phyloP scores from a whole-genome alignment of 2,888 invertebrate genomes.

The Epinotia brunnichana region DNA sequence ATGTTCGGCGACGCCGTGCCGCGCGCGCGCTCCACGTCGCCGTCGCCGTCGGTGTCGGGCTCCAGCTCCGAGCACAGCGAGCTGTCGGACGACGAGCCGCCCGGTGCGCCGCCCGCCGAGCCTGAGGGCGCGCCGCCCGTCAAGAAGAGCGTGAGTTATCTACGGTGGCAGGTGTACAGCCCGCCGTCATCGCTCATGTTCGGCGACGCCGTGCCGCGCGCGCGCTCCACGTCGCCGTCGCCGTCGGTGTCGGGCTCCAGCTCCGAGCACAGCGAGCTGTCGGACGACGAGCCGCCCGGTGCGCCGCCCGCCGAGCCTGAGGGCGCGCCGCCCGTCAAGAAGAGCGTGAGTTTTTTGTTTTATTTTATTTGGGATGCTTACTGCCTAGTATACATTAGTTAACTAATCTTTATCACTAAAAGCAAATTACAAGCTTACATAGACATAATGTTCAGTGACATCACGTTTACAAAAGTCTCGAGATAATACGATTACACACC shows the following conservation, averaged over 20 bases:
- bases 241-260: slow-evolving; percentile 87
- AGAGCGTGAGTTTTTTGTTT: slow-evolving; percentile 75
- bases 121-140: slow-evolving; percentile 58
- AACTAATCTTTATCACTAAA: too few species aligned
- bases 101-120: slow-evolving; percentile 50
- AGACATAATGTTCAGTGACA: too few species aligned
- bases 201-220: slow-evolving; percentile 68
- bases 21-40: slow-evolving; percentile 68
- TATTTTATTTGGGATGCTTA: too few species aligned
- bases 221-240: slow-evolving; percentile 82
- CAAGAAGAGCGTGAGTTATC: slow-evolving; percentile 74
- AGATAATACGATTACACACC: too few species aligned
- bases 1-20: slow-evolving; percentile 90
- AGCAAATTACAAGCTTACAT: too few species aligned
- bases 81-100: slow-evolving; percentile 74
- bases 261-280: slow-evolving; percentile 76
- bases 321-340: slow-evolving; percentile 65
- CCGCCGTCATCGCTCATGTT: slow-evolving; percentile 52
- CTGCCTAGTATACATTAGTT: too few species aligned
- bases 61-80: slow-evolving; percentile 85
- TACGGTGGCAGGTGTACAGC: too few species aligned
- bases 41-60: slow-evolving; percentile 86
- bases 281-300: slow-evolving; percentile 66
- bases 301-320: slow-evolving; percentile 49
- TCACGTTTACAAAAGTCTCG: too few species aligned